phyloP scores from a whole-genome alignment of 2,888 invertebrate genomes.

The Mythimna albipuncta region DNA sequence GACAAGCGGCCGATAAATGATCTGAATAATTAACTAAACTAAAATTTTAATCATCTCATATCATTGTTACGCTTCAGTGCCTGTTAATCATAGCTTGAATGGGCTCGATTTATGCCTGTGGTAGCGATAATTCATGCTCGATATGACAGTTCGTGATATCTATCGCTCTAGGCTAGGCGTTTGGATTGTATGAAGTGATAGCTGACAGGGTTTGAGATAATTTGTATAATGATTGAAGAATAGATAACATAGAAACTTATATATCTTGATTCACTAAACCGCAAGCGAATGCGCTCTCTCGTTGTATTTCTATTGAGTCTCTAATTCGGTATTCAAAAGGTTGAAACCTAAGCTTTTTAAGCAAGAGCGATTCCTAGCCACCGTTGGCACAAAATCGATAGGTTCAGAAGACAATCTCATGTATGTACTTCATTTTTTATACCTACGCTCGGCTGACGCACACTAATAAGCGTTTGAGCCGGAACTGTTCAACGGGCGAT shows the following conservation, averaged over 20 bases:
- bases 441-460: too few relatives aligned
- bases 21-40: background rate
- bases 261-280: too few relatives aligned
- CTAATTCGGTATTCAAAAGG: too few relatives aligned
- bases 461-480: too few relatives aligned
- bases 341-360: too few relatives aligned
- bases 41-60: slow-evolving; percentile 16
- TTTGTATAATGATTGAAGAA: background rate
- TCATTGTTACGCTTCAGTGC: slow-evolving; percentile 8
- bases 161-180: slow-evolving; percentile 9
- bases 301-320: too few relatives aligned
- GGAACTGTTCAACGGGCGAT: too few relatives aligned
- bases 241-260: background rate
- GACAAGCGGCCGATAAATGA: background rate
- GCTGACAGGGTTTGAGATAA: background rate
- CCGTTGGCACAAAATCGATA: too few relatives aligned
- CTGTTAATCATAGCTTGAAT: slow-evolving; percentile 41
- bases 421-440: too few relatives aligned
- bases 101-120: slow-evolving; percentile 42
- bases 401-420: too few relatives aligned
- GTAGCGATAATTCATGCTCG: slow-evolving; percentile 40
- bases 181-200: slow-evolving; percentile 15
- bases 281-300: too few relatives aligned
- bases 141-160: slow-evolving; percentile 43
- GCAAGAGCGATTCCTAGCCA: too few relatives aligned